These are phyloP conservation scores for Albula glossodonta DNA, from an alignment of 2,113 vertebrate genomes.

Conservation along the genomic window DNA sequence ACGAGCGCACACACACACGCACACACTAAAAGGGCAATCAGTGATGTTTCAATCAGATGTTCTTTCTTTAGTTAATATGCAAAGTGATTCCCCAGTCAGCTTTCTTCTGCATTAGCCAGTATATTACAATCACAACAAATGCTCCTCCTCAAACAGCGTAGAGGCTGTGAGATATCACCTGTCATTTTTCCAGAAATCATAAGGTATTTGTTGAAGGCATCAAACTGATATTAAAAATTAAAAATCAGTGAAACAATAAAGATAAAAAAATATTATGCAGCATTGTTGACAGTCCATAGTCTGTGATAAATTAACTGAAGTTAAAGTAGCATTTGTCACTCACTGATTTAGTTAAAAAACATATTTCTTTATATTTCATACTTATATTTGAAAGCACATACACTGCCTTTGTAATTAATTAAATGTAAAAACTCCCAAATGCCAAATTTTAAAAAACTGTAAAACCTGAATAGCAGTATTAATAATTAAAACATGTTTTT, in stretches of 20 bases:
- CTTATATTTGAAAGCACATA: no score
- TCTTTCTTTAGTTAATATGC: conserved; percentile 21
- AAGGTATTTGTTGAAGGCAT: not conserved
- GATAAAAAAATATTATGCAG: conserved; percentile 8
- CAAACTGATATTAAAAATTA: not conserved
- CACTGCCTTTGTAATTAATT: no score
- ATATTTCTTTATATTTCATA: no score
- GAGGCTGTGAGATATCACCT: not conserved
- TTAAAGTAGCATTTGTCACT: no score
- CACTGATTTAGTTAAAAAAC: not conserved
- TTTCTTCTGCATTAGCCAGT: not conserved
- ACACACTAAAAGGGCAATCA: conserved; percentile 18
- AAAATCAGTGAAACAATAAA: not conserved
- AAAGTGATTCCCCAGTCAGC: not conserved
- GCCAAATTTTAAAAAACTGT: no score
- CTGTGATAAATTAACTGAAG: no score
- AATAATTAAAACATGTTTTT: no score
- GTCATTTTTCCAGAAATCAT: not conserved
- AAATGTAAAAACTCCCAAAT: no score
- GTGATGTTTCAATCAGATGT: conserved; percentile 28
- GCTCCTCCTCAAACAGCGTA: not conserved
- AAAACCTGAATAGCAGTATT: no score
- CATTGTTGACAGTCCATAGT: not conserved
- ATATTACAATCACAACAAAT: not conserved
- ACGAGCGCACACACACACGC: no score